Percentiles rank a stretch among this genome's conserved stretches.
Evolutionary conservation across 2,888 invertebrate genomes (phyloP).

Genomic region (Stomorhina lunata): DNA sequence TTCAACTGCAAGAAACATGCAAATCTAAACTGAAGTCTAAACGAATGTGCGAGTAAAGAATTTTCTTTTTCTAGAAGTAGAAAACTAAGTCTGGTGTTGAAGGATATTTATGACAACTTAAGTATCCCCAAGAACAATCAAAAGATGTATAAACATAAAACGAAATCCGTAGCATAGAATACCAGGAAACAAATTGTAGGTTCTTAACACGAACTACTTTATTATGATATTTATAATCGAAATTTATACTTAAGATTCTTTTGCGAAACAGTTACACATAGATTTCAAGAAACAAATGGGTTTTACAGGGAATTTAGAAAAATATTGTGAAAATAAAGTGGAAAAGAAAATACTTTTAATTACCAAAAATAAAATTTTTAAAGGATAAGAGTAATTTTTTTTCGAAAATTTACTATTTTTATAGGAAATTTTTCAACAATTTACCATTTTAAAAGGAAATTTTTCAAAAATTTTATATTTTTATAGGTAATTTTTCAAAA

Average conservation of each 20-base stretch:
- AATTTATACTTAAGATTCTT: background rate
- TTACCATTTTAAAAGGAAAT: too few species aligned
- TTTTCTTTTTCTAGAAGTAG: background rate
- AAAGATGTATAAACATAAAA: slow-evolving; percentile 37
- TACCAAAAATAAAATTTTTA: too few species aligned
- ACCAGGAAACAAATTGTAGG: slow-evolving; percentile 52
- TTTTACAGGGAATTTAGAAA: too few species aligned
- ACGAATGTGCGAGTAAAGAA: background rate
- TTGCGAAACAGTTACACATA: background rate
- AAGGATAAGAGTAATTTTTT: too few species aligned
- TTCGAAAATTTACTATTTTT: too few species aligned
- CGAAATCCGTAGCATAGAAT: slow-evolving; percentile 20
- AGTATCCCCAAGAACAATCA: slow-evolving; percentile 37
- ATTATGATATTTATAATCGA: background rate
- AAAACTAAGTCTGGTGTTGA: background rate
- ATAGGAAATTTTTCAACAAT: too few species aligned
- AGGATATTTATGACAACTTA: slow-evolving; percentile 52
- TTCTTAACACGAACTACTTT: slow-evolving; percentile 56
- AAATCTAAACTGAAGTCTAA: background rate
- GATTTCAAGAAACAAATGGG: background rate
- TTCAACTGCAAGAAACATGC: background rate
- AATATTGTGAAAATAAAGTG: too few species aligned
- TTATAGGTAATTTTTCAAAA: too few species aligned
- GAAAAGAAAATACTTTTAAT: too few species aligned
- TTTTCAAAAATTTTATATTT: too few species aligned